Base-by-base conservation (phyloP, 2,888 invertebrate genomes). In the Cheilosia vulpina region DNA sequence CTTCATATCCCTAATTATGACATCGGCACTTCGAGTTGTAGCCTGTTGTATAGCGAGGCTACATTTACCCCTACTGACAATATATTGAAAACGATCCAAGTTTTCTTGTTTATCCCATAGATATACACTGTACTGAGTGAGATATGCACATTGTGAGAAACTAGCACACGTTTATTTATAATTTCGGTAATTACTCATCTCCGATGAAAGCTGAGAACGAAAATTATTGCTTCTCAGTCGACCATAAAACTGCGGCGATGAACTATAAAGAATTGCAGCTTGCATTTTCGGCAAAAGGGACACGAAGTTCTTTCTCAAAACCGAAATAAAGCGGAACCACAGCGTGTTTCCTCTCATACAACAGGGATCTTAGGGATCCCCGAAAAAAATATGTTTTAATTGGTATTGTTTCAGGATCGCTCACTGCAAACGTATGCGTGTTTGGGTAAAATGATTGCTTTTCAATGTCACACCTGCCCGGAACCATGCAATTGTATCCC, bases 391-490 rank as follows among this genome's bases (percentile, higher is more conserved):
- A 65, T 24, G 17, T 41, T 80, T 65, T 58, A 66, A 65, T 75
- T 69, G 69, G 41, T 69, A 66, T 84, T 84, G 75, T 76, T 80
- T 69, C 58, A 80, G 34, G 65, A 21, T n/a, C 13, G 55, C 52
- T 66, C 60, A 24, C 17, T 53, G 21, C 11, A 53, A 17, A 2
- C 3, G 34, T 60, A 9, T 17, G 2, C 17, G 50, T 17, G 31
- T 9, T 38, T 38, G 65, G 45, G 53, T 60, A 52, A 41, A 58
- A 65, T 38, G 65, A 60, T 75, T 75, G 53, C 63, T 65, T 68
- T 79, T 75, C 69, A 76, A 80, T 84, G 80, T 71, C 79, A 80
- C 84, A 84, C 84, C 84, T 84, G 84, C 75, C 38, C 0, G 38
- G 27, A 38, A 43, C 60, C 60, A 21, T 13, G 45, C 52, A 63